Evolutionary conservation across 92 coral and sea anemone genomes (phyloP).

Genomic region (Meandrina meandrites): DNA sequence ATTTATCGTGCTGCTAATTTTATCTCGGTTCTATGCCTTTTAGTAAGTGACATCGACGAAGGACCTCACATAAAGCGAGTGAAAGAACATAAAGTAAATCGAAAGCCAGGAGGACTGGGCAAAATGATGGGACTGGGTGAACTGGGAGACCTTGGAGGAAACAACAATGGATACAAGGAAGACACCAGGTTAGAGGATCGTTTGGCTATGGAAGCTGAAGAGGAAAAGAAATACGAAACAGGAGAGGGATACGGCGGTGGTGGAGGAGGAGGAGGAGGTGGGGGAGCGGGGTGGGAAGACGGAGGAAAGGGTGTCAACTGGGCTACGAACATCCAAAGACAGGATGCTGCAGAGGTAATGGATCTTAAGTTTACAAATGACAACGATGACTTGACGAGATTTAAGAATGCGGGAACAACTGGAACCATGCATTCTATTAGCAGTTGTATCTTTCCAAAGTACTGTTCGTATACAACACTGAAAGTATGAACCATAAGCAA

Average conservation of each 20-base stretch:
- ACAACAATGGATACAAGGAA: conserved; percentile 75
- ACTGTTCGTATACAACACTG: neutral
- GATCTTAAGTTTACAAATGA: no score
- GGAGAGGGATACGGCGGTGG: conserved; percentile 78
- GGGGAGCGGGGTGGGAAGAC: conserved; percentile 69
- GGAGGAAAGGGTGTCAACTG: conserved; percentile 65
- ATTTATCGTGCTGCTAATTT: neutral
- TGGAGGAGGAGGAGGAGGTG: conserved; percentile 72
- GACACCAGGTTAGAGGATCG: conserved; percentile 92
- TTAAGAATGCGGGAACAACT: neutral
- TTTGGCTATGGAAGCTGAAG: conserved; percentile 97
- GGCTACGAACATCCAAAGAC: conserved; percentile 77
- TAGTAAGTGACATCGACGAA: conserved; percentile 47
- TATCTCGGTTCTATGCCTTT: neutral
- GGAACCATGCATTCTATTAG: neutral
- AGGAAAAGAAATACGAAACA: conserved; percentile 91
- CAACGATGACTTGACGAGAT: neutral
- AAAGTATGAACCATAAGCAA: neutral
- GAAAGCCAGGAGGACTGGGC: conserved; percentile 72
- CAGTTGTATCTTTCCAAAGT: neutral
- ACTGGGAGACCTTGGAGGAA: conserved; percentile 62
- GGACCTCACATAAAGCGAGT: conserved; percentile 52
- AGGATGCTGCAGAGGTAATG: conserved; percentile 89
- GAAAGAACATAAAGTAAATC: conserved; percentile 78
- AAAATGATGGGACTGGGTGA: conserved; percentile 74